Conservation (phyloP, 2,797 vertebrate species). For the Mastacembelus armatus region DNA sequence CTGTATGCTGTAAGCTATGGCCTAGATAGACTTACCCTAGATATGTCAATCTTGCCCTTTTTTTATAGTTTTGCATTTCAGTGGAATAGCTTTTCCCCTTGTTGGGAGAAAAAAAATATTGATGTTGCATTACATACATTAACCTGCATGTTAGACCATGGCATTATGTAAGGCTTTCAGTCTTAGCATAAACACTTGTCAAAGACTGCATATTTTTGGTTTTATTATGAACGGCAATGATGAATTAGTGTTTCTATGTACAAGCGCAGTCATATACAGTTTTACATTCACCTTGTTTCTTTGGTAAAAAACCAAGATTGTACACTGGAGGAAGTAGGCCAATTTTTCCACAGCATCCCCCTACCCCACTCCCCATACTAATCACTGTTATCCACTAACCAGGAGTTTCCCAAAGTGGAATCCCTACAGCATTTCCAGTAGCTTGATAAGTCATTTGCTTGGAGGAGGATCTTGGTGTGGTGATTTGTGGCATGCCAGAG, state of each 20-base stretch:
- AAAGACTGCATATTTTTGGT: slow-evolving; percentile 22
- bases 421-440: slow-evolving; percentile 32
- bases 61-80: slow-evolving; percentile 45
- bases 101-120: slow-evolving; percentile 25
- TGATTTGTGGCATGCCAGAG: slow-evolving; percentile 10
- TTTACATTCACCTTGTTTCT: slow-evolving; percentile 39
- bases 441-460: background rate
- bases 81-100: slow-evolving; percentile 32
- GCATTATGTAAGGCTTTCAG: slow-evolving; percentile 47
- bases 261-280: slow-evolving; percentile 32
- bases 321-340: slow-evolving; percentile 38
- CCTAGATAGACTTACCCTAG: slow-evolving; percentile 34
- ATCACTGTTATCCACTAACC: slow-evolving; percentile 29
- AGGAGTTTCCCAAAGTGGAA: slow-evolving; percentile 34
- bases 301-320: slow-evolving; percentile 46
- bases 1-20: slow-evolving; percentile 21
- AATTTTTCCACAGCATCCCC: slow-evolving; percentile 45
- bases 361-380: slow-evolving; percentile 16
- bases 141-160: slow-evolving; percentile 31
- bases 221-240: slow-evolving; percentile 29
- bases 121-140: slow-evolving; percentile 38
- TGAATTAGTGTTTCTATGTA: slow-evolving; percentile 20
- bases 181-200: slow-evolving; percentile 47
- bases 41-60: slow-evolving; percentile 37
- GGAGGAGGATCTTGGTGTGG: slow-evolving; percentile 19